Evolutionary conservation across 2,888 invertebrate species (phyloP), one percentile per base, ranked within the genome.

Genomic region (Netelia melanura): DNA sequence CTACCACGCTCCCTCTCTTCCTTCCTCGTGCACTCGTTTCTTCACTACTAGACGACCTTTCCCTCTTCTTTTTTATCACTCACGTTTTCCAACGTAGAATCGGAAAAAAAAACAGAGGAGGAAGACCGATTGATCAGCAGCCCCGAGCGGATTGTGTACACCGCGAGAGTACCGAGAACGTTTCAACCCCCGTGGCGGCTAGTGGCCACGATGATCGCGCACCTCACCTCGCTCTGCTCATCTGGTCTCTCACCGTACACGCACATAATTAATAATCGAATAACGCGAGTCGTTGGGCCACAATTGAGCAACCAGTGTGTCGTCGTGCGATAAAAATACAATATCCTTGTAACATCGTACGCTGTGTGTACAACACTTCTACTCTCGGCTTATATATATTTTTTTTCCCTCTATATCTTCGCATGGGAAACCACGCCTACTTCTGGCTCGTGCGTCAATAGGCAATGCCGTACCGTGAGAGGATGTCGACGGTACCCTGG

Each of bases 341-440:
- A 83, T 85, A 85, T 83, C 85, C 79, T 83, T 85, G 85, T 80
- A 80, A 74, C 85, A 85, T 83, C 76, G 83, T 81, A 76, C 79
- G 71, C 72, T 61, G 85, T 84, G 65, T 80, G 58, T 76, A 75
- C 64, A 71, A 74, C 78, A 56, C 71, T 58, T 21, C 9, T 58
- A 17, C 17, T 58, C 62, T 75, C 54, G n/a, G 65, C 79, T 58
- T 67, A 44, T 48, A 5, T 58, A 17, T 21, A 21, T 21, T 58
- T 58, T 9, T 58, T 58, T 5, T 58, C 17, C 21, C 72, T 58
- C 75, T 44, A 75, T 79, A 79, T 75, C 52, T 38, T 71, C 72
- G 70, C 77, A 85, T 86, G 86, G 82, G 88, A 92, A 90, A 89
- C 94, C 94, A 94, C 94, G 93, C 94, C 94, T 92, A 94, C 94